These are phyloP conservation scores for Steinernema carpocapsae DNA, from an alignment of 2,888 invertebrate genomes.

Conservation along the genomic window DNA sequence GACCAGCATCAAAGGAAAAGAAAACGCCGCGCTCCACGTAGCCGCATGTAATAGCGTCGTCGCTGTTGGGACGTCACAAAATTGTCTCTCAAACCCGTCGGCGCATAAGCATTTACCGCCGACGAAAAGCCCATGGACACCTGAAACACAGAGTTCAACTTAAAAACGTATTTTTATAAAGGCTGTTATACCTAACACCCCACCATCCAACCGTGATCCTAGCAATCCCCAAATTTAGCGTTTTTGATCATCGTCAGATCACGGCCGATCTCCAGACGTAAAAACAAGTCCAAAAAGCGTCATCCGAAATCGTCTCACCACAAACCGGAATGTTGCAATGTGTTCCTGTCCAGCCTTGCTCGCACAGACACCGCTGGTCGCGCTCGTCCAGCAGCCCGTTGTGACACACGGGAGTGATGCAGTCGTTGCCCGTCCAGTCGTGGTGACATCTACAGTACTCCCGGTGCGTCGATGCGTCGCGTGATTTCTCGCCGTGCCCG, in stretches of 20 bases:
- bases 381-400: slow-evolving; percentile 12
- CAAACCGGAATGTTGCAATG: slow-evolving; percentile 32
- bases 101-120: neutral
- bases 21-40: slow-evolving; percentile 17
- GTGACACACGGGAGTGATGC: slow-evolving; percentile 21
- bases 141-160: neutral
- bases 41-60: neutral
- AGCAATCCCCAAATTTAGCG: no score
- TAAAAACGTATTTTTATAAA: no score
- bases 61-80: neutral
- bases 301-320: slow-evolving; percentile 32
- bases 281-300: no score
- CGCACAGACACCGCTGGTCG: slow-evolving; percentile 5
- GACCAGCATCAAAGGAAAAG: neutral
- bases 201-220: no score
- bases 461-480: neutral
- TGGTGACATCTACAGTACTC: slow-evolving; percentile 24
- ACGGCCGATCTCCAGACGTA: no score
- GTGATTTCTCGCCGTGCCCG: neutral
- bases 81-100: neutral
- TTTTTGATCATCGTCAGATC: no score
- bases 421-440: slow-evolving; percentile 12
- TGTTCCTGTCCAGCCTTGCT: slow-evolving; percentile 19
- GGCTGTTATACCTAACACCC: no score
- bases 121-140: neutral